A percentile compares a stretch with the other conserved stretches of the same genome.
phyloP scores from a whole-genome alignment of 2,113 vertebrate genomes.

The Perccottus glenii region DNA sequence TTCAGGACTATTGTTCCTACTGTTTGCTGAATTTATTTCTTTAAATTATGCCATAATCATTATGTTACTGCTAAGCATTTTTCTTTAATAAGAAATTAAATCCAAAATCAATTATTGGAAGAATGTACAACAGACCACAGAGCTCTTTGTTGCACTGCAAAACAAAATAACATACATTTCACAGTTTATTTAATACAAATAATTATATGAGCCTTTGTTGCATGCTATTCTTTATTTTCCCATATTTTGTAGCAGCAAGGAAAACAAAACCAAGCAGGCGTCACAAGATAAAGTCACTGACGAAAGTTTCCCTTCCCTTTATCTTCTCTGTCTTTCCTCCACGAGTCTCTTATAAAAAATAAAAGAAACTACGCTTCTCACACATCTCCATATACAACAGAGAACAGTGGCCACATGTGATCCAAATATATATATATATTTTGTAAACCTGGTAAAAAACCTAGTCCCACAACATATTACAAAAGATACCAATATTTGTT shows the following conservation, averaged over 20 bases:
- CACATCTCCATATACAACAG: slow-evolving; percentile 25
- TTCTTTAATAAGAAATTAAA: slow-evolving; percentile 25
- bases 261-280: slow-evolving; percentile 76
- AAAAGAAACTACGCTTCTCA: no score
- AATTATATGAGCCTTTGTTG: slow-evolving; percentile 13
- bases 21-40: slow-evolving; percentile 13
- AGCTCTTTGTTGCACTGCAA: not conserved
- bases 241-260: slow-evolving; percentile 62
- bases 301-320: slow-evolving; percentile 79
- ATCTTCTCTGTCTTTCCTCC: slow-evolving; percentile 66
- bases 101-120: slow-evolving; percentile 10
- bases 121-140: not conserved
- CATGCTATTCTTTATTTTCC: not conserved
- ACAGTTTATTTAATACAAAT: not conserved
- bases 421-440: not conserved
- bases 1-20: not conserved
- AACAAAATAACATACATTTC: not conserved
- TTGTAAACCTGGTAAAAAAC: no score
- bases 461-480: no score
- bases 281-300: slow-evolving; percentile 75
- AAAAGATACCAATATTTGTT: slow-evolving; percentile 12
- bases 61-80: not conserved
- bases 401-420: not conserved
- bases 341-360: slow-evolving; percentile 25
- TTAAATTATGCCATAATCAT: not conserved